Evolutionary conservation across 92 coral and sea anemone species (phyloP), one percentile per base, ranked within the genome.

Genomic region (Desmophyllum pertusum): DNA sequence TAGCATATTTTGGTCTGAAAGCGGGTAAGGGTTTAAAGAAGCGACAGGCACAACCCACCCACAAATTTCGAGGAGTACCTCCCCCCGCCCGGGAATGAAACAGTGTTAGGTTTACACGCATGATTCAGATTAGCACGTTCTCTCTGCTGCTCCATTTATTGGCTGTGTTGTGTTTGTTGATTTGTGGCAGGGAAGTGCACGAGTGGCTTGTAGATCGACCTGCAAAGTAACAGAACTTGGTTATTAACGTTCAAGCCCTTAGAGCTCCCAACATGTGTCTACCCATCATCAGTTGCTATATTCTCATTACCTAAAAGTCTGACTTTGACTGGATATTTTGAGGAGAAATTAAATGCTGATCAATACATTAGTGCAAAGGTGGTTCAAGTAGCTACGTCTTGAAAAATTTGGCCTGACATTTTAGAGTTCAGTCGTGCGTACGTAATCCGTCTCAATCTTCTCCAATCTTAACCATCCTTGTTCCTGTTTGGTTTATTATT

Each of bases 51-150:
- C n/a, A n/a, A n/a, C n/a, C n/a, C n/a, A n/a, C n/a, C n/a, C n/a
- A n/a, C n/a, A n/a, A n/a, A n/a, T n/a, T n/a, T n/a, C n/a, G n/a
- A n/a, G n/a, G n/a, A n/a, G n/a, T n/a, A n/a, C n/a, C n/a, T n/a
- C n/a, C n/a, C n/a, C n/a, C n/a, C n/a, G n/a, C n/a, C n/a, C n/a
- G n/a, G n/a, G n/a, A n/a, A n/a, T 18, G 13, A 29, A 42, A 42
- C 66, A 37, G 29, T 11, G 15, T 41, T 18, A 18, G 23, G 29
- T 75, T n/a, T 82, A 90, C 36, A 90, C 90, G 45, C 90, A 81
- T 30, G 93, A 86, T 72, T 90, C 93, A 15, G 90, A n/a, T 82
- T 25, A 90, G 77, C 71, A 90, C 15, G 50, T 59, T 81, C 23
- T 85, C 92, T 80, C 70, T 80, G 52, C 89, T 80, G 73, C 30